A percentile compares a stretch with the other conserved stretches of the same genome.
phyloP scores from a whole-genome alignment of 2,797 vertebrate species.

The Microchirus variegatus region DNA sequence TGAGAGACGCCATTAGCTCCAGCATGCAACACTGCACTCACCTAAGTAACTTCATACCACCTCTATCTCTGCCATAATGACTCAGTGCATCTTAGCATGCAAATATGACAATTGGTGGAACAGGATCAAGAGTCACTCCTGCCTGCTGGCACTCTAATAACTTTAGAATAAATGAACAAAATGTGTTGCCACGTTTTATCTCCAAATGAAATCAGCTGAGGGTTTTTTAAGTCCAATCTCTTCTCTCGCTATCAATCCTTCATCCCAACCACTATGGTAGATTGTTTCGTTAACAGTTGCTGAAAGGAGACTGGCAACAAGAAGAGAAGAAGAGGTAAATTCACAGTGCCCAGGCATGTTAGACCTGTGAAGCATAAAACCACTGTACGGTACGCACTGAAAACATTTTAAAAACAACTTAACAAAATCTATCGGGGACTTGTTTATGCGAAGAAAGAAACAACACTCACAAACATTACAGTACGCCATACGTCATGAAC shows the following conservation, averaged over 20 bases:
- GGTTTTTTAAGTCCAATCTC: constrained; percentile 29
- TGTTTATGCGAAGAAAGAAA: constrained; percentile 8
- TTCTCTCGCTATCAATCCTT: constrained; percentile 60
- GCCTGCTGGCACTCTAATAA: constrained; percentile 22
- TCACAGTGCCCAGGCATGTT: constrained; percentile 54
- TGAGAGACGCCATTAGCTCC: constrained; percentile 9
- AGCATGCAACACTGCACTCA: constrained; percentile 10
- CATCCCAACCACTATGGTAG: constrained; percentile 66
- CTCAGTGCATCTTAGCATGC: constrained; percentile 15
- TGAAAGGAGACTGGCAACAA: constrained; percentile 58
- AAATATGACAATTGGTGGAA: constrained; percentile 36
- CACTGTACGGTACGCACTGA: constrained; percentile 14
- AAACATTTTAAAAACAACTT: constrained; percentile 20
- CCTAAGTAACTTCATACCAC: constrained; percentile 23
- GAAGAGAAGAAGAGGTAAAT: constrained; percentile 10
- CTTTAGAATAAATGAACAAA: constrained; percentile 26
- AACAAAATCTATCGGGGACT: constrained; percentile 13
- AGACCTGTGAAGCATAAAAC: constrained; percentile 16
- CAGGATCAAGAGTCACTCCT: constrained; percentile 19
- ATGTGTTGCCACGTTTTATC: constrained; percentile 38
- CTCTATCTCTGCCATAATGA: constrained; percentile 17
- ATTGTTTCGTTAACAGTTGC: constrained; percentile 47
- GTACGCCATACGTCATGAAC: constrained; percentile 1
- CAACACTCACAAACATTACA: constrained; percentile 9
- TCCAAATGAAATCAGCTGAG: constrained; percentile 48